Base-by-base conservation (phyloP, 1,140 invertebrate species). In the Saxidomus purpurata region DNA sequence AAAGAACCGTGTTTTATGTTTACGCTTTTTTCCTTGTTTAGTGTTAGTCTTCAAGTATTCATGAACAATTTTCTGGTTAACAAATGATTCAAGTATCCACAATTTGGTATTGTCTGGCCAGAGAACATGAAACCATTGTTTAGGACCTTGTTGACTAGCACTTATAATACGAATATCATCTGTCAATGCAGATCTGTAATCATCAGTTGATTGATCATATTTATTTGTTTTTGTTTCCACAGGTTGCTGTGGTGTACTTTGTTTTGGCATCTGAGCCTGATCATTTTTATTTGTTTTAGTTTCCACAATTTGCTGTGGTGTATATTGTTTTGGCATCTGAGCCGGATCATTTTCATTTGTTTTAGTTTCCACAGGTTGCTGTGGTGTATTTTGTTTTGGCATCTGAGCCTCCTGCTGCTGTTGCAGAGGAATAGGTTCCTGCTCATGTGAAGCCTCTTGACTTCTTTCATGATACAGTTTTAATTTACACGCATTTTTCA, bases 381-480 rank as follows among this genome's bases (percentile, higher is more conserved):
- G n/a, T n/a, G n/a, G n/a, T n/a, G n/a, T n/a, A n/a, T n/a, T n/a
- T n/a, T 25, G 59, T 63, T 63, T 25, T 15, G 19, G 59, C 59
- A 28, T 28, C 28, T 28, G 25, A 28, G 4, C 6, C 25, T 28
- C n/a, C 71, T 87, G 4, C 31, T 38, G 9, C 19, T 80, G 80
- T 40, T 38, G 67, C 43, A 43, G 74, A 38, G 22, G 86, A 52
- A 55, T 69, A 19, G 34, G 63, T 88, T 13, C 49, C 49, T 28
- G 81, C 22, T 52, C 25, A 86, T 69, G 61, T 47, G 1, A 3
- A n/a, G 63, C 55, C 11, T 82, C 38, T 49, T 43, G 40, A 87
- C 67, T 28, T 76, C 88, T 47, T 76, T 87, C 47, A 43, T 77
- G 2, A 79, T 87, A 87, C 13, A 49, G 69, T 47, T 76, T 87